Evolutionary conservation across 2,888 invertebrate genomes (phyloP).

Genomic region (Sminthurides aquaticus): DNA sequence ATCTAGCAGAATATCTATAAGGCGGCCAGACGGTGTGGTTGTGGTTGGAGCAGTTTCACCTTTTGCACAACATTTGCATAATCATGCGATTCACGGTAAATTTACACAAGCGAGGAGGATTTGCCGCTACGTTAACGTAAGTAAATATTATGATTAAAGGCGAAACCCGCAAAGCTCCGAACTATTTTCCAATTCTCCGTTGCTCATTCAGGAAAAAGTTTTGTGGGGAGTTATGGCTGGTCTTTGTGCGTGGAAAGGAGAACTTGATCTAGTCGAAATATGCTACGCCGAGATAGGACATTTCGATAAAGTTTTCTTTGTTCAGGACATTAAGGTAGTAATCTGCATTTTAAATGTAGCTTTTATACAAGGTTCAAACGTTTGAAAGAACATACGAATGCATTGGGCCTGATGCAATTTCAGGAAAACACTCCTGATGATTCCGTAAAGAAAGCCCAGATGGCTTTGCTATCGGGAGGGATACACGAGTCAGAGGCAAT

Average conservation of each 20-base stretch:
- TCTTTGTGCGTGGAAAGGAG: conserved; percentile 75
- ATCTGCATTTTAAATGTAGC: background rate
- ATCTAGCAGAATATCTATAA: conserved; percentile 73
- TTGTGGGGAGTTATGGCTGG: conserved; percentile 93
- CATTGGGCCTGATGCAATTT: background rate
- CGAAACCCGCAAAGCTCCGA: background rate
- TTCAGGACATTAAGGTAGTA: conserved; percentile 69
- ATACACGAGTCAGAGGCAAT: conserved; percentile 63
- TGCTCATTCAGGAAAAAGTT: conserved; percentile 43
- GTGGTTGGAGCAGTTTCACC: conserved; percentile 66
- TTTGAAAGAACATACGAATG: background rate
- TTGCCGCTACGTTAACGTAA: conserved; percentile 60
- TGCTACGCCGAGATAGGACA: conserved; percentile 86
- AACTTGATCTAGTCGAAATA: conserved; percentile 84
- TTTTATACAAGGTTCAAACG: conserved; percentile 2
- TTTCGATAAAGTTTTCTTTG: conserved; percentile 76
- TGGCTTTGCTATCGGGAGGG: conserved; percentile 61
- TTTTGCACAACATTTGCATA: conserved; percentile 58
- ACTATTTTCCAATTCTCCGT: background rate
- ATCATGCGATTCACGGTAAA: conserved; percentile 63
- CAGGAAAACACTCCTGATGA: conserved; percentile 51
- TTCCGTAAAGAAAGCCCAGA: conserved; percentile 59
- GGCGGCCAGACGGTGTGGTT: conserved; percentile 81
- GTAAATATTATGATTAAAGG: background rate
- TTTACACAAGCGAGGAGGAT: conserved; percentile 81